Evolutionary conservation across 1,140 invertebrate genomes (phyloP).

Genomic region (Cylas formicarius): DNA sequence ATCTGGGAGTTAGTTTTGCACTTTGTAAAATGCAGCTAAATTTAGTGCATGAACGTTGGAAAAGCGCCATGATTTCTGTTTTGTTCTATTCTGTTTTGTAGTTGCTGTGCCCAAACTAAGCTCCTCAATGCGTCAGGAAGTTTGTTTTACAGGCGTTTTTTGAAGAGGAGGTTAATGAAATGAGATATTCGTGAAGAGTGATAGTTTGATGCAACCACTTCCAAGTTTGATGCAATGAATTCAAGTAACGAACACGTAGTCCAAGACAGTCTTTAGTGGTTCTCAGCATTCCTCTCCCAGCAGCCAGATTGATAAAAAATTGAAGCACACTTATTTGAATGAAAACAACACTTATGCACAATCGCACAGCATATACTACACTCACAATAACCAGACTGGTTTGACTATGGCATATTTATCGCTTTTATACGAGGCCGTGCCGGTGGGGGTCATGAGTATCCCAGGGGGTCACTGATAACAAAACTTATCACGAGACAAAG

Average conservation of each 20-base stretch:
- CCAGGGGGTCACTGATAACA: slow-evolving; percentile 18
- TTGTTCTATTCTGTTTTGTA: slow-evolving; percentile 11
- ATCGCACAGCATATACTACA: slow-evolving; percentile 1
- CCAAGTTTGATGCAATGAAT: slow-evolving; percentile 79
- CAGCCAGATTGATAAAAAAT: slow-evolving; percentile 32
- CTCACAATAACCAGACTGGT: slow-evolving; percentile 7
- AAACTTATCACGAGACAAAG: slow-evolving; percentile 16
- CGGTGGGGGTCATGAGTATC: slow-evolving; percentile 21
- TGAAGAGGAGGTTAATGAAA: slow-evolving; percentile 66
- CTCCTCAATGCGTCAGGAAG: slow-evolving; percentile 19
- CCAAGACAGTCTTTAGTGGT: slow-evolving; percentile 75
- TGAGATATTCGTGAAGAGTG: slow-evolving; percentile 76
- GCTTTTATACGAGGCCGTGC: slow-evolving; percentile 16
- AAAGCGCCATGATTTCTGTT: slow-evolving; percentile 34
- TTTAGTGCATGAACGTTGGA: slow-evolving; percentile 27
- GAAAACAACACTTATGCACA: background rate
- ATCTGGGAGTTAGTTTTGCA: slow-evolving; percentile 11
- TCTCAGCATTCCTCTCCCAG: slow-evolving; percentile 69
- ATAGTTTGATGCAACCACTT: slow-evolving; percentile 89
- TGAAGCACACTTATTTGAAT: slow-evolving; percentile 10
- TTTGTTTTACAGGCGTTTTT: slow-evolving; percentile 46
- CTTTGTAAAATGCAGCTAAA: slow-evolving; percentile 13
- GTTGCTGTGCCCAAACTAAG: slow-evolving; percentile 13
- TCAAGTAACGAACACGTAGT: slow-evolving; percentile 76
- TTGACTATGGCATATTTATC: slow-evolving; percentile 2